phyloP scores from a whole-genome alignment of 92 coral and sea anemone species.

The Epizoanthus scotinus region DNA sequence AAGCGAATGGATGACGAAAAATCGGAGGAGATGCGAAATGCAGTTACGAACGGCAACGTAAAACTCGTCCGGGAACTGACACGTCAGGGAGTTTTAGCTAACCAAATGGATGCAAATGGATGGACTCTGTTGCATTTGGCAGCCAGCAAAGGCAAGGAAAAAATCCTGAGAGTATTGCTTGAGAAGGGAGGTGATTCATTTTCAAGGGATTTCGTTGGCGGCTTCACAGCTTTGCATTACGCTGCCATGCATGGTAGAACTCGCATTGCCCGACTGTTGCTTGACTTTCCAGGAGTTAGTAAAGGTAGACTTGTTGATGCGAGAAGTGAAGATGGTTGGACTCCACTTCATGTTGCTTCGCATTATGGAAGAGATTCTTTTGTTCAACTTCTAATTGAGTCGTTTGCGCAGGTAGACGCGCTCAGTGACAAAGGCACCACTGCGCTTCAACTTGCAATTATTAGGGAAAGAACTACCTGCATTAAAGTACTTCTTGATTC shows the following conservation, averaged over 20 bases:
- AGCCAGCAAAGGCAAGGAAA: conserved; percentile 89
- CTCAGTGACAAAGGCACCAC: conserved; percentile 92
- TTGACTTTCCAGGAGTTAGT: conserved; percentile 77
- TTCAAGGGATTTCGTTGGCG: conserved; percentile 85
- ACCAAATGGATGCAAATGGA: conserved; percentile 84
- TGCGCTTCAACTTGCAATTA: conserved; percentile 89
- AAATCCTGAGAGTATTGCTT: conserved; percentile 73
- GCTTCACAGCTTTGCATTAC: conserved; percentile 86
- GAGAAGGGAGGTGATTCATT: conserved; percentile 89
- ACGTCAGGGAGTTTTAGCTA: conserved; percentile 73
- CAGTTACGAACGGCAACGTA: conserved; percentile 85
- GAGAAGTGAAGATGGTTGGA: conserved; percentile 95
- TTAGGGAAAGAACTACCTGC: conserved; percentile 84
- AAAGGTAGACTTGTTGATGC: conserved; percentile 79
- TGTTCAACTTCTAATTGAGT: conserved; percentile 73
- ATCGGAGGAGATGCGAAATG: conserved; percentile 65
- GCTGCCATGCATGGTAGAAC: conserved; percentile 95
- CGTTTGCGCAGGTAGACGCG: conserved; percentile 81
- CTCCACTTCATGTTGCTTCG: conserved; percentile 89
- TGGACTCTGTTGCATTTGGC: conserved; percentile 90
- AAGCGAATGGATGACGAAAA: conserved; percentile 48
- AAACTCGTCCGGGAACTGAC: conserved; percentile 82
- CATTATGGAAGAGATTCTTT: conserved; percentile 89
- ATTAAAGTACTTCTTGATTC: conserved; percentile 75
- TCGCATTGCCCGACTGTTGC: conserved; percentile 76